Conservation (phyloP, 2,888 invertebrate species). For the Slavum lentiscoides region DNA sequence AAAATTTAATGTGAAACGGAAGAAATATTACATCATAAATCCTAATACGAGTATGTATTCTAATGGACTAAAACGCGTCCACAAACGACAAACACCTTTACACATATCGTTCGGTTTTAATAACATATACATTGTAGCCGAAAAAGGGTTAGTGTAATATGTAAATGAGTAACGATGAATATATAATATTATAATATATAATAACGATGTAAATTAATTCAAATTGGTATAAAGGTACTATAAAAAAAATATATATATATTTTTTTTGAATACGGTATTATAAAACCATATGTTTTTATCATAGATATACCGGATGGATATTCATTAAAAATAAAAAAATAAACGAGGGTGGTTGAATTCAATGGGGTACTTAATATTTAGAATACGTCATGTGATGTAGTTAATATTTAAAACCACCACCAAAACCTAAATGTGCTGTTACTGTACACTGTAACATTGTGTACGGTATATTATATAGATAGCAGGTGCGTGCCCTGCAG, state of each 20-base stretch:
- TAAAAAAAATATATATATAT: not conserved
- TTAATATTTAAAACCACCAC: no score
- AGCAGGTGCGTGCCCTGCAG: no score
- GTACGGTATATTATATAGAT: no score
- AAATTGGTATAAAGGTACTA: not conserved
- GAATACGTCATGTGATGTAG: not conserved
- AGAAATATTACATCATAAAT: not conserved
- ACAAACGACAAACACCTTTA: no score
- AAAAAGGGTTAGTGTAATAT: not conserved
- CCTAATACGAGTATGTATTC: not conserved
- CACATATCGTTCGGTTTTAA: no score
- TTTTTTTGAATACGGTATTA: not conserved
- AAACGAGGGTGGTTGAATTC: not conserved
- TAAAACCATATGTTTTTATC: not conserved
- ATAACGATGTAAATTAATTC: conserved; percentile 2
- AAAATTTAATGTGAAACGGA: not conserved
- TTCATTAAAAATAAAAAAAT: not conserved
- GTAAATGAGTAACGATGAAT: not conserved
- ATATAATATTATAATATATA: not conserved
- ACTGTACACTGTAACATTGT: no score
- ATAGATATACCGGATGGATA: not conserved
- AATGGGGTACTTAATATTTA: not conserved
- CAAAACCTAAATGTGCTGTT: no score
- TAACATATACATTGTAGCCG: no score
- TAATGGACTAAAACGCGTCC: not conserved